phyloP scores from a whole-genome alignment of 1,140 invertebrate genomes.

The Diorhabda sublineata region DNA sequence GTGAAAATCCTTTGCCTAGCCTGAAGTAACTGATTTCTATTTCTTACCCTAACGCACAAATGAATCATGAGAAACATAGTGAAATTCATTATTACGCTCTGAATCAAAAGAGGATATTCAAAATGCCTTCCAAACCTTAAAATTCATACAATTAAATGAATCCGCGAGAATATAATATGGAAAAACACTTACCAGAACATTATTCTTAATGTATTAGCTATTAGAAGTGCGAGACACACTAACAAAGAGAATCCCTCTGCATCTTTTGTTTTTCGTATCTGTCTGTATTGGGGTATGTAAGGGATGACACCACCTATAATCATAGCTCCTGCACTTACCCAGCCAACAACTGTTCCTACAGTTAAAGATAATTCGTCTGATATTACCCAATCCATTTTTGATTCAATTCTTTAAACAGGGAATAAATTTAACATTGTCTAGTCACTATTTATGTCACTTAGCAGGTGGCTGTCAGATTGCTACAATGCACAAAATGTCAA shows the following conservation, averaged over 20 bases:
- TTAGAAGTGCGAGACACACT: constrained; percentile 89
- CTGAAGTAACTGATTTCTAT: constrained; percentile 76
- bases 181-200: constrained; percentile 84
- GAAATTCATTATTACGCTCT: constrained; percentile 96
- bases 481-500: too few relatives aligned
- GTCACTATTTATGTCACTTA: not conserved
- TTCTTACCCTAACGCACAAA: constrained; percentile 84
- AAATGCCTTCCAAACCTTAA: constrained; percentile 95
- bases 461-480: not conserved
- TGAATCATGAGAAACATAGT: constrained; percentile 96
- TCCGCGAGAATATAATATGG: not conserved
- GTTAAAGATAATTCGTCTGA: constrained; percentile 63
- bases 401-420: constrained; percentile 15
- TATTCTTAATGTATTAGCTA: constrained; percentile 95
- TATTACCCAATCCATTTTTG: constrained; percentile 65
- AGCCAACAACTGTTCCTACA: constrained; percentile 61
- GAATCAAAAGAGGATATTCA: constrained; percentile 89
- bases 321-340: constrained; percentile 74
- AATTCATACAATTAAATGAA: constrained; percentile 1
- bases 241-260: constrained; percentile 94
- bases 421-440: not conserved
- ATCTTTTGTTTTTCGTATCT: constrained; percentile 86
- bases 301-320: constrained; percentile 85
- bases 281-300: constrained; percentile 89
- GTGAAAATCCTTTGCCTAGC: constrained; percentile 76